These are phyloP conservation scores for Anticlea derivata DNA, from an alignment of 2,888 invertebrate species.

Conservation along the genomic window DNA sequence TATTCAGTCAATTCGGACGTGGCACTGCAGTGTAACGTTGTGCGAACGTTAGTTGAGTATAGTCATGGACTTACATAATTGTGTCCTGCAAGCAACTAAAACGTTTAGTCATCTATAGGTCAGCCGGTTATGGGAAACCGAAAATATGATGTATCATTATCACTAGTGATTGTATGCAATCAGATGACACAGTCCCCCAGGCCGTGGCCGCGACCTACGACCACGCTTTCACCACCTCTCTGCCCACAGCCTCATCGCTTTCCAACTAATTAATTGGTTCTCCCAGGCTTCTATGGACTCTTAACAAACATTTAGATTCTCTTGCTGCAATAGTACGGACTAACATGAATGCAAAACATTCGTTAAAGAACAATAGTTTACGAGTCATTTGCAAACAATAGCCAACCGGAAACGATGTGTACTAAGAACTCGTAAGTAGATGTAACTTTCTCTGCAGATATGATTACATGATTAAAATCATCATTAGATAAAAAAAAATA, in stretches of 20 bases:
- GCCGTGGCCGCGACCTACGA: constrained; percentile 55
- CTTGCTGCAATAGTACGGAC: constrained; percentile 28
- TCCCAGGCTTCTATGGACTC: constrained; percentile 30
- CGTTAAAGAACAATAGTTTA: constrained; percentile 47
- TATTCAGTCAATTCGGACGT: constrained; percentile 28
- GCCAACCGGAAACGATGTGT: constrained; percentile 58
- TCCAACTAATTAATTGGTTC: constrained; percentile 46
- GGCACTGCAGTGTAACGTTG: constrained; percentile 18
- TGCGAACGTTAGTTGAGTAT: neutral
- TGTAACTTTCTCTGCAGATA: constrained; percentile 55
- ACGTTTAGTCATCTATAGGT: constrained; percentile 4
- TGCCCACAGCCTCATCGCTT: constrained; percentile 47
- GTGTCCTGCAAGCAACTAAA: constrained; percentile 1
- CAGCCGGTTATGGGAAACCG: constrained; percentile 18
- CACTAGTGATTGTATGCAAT: constrained; percentile 28
- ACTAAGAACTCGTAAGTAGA: constrained; percentile 46
- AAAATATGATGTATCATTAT: constrained; percentile 29
- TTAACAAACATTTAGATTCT: constrained; percentile 31
- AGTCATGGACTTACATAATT: constrained; percentile 3
- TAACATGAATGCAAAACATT: constrained; percentile 35
- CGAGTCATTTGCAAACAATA: constrained; percentile 73
- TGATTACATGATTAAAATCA: constrained; percentile 50
- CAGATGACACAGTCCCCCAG: constrained; percentile 41
- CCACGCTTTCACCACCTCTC: constrained; percentile 63
- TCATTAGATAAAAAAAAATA: constrained; percentile 24